Evolutionary conservation across 2,113 vertebrate species (phyloP), one percentile per base, ranked within the genome.

Genomic region (Indicator maculatus): DNA sequence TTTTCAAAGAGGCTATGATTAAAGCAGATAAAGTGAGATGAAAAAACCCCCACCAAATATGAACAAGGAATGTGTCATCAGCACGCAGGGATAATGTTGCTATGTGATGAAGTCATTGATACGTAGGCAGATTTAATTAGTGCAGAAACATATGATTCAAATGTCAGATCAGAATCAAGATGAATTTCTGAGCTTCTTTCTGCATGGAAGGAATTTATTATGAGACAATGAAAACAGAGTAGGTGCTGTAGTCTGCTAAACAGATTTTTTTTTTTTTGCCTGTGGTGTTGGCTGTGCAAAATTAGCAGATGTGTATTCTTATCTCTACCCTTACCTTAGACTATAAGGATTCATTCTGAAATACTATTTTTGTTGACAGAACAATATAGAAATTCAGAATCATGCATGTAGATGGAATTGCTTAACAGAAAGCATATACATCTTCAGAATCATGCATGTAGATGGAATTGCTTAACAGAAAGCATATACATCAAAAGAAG

Each of bases 11-110:
- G 39, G 10, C 27, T 28, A 4, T 55, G 30, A 61, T 67, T 94
- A 88, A 59, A 93, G 52, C n/a, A 63, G 63, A 67, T 91, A 64
- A 88, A 92, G 18, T 72, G 66, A 79, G 75, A 89, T 86, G n/a
- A 76, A 87, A 75, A 61, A 91, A 90, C 69, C 36, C 12, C 23
- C 23, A 44, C 50, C 50, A 52, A 52, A 52, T 33, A 33, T 63
- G 76, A 89, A 31, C 88, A 92, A 93, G 76, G 77, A 88, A 77
- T 8, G 10, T 2, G 16, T 90, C 90, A 86, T 58, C 41, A 41
- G 27, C 63, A 82, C 38, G 60, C 47, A 59, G 24, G 24, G 52
- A 28, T 76, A 45, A 31, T 59, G 65, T 66, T 59, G 38, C 26
- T 72, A 3, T 70, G 64, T 76, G 83, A 50, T 80, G 89, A 81